A percentile compares a stretch with the other conserved stretches of the same genome.
Conservation (phyloP, 2,888 invertebrate species). For the Autographa pulchrina region DNA sequence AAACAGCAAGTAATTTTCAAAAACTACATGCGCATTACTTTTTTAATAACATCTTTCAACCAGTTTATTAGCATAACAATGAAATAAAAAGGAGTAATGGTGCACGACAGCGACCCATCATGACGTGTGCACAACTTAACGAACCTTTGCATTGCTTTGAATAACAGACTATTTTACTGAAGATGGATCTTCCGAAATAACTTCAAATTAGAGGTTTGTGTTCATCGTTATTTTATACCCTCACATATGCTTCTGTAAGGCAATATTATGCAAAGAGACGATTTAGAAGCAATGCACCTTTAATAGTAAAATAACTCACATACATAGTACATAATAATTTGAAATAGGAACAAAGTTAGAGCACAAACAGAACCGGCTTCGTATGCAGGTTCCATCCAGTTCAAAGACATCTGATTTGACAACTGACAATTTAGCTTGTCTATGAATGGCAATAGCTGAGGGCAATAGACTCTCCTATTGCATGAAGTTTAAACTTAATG, state of each 20-base stretch:
- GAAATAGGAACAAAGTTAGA: background rate
- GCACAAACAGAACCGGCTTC: background rate
- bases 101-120: slow-evolving; percentile 37
- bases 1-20: slow-evolving; percentile 7
- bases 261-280: background rate
- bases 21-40: slow-evolving; percentile 20
- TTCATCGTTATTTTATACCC: background rate
- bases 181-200: background rate
- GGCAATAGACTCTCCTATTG: background rate
- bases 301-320: background rate
- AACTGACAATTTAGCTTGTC: slow-evolving; percentile 4
- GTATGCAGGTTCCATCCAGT: slow-evolving; percentile 1
- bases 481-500: background rate
- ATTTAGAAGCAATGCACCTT: background rate
- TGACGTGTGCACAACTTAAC: slow-evolving; percentile 26
- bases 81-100: slow-evolving; percentile 25
- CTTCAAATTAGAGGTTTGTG: slow-evolving; percentile 1
- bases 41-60: slow-evolving; percentile 31
- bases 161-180: background rate
- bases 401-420: background rate
- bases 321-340: background rate
- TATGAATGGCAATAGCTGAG: background rate
- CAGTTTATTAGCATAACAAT: slow-evolving; percentile 49
- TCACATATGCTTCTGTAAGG: background rate
- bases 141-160: slow-evolving; percentile 9